Evolutionary conservation across 2,888 invertebrate genomes (phyloP), one percentile per base, ranked within the genome.

Genomic region (Coenonympha glycerion): DNA sequence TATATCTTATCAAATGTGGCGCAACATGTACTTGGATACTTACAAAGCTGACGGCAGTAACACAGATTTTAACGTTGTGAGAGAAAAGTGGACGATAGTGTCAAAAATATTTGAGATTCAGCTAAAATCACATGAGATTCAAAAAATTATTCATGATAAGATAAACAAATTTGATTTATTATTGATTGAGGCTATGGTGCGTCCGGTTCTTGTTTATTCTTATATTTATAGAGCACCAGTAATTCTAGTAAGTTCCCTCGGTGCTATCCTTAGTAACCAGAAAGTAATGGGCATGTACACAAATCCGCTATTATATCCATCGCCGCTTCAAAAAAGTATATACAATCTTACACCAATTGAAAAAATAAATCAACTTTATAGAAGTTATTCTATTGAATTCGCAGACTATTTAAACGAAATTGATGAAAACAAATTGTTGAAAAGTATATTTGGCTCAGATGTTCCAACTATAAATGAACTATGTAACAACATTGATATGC

Each of bases 171-270:
- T 69, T 52, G 72, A 77, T 60, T 42, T 78, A 6, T 2, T 78
- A 2, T 2, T 76, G 0, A 1, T 61, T 3, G 77, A 77, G 65
- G 64, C 68, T 2, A 58, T 46, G 16, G 22, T 58, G 0, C 53
- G 60, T 45, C 55, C 64, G 0, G 52, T 62, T 0, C 47, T 73
- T 15, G 60, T 59, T 1, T 61, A 70, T 3, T 59, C 68, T 0
- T 66, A 74, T 46, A 15, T 70, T 1, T 69, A 60, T 15, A 71
- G 75, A 53, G 69, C 55, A 0, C 76, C 78, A 0, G 62, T 66
- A 0, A 74, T 78, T 4, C 62, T 61, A 34, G 41, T 79, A 0
- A 72, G 70, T 50, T 73, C 76, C 0, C 60, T 71, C 1, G 67
- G 66, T 6, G 31, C 55, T 1, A 1, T 61, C n/a, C 3, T 41